A percentile compares a stretch with the other conserved stretches of the same genome.
phyloP scores from a whole-genome alignment of 2,888 invertebrate species.

The Aquatica leii region DNA sequence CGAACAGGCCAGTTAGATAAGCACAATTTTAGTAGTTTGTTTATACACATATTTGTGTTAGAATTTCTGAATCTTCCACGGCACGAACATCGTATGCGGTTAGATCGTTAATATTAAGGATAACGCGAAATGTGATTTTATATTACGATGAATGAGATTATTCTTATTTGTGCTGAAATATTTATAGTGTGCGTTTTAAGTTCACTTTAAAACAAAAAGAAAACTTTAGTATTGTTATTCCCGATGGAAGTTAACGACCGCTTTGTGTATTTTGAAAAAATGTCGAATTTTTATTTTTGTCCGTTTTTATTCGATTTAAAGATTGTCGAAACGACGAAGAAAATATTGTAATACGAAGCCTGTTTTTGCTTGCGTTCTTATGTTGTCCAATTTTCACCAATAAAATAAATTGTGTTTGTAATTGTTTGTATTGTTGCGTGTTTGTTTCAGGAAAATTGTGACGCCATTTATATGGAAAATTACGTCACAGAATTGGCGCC shows the following conservation, averaged over 20 bases:
- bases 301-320: not conserved
- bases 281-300: too few relatives aligned
- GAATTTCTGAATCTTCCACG: constrained; percentile 29
- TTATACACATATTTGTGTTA: too few relatives aligned
- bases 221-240: constrained; percentile 20
- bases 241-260: constrained; percentile 18
- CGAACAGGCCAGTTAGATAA: constrained; percentile 21
- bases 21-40: constrained; percentile 17
- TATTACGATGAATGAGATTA: constrained; percentile 34
- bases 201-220: not conserved
- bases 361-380: constrained; percentile 31
- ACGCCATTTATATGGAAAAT: too few relatives aligned
- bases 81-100: not conserved
- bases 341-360: constrained; percentile 21
- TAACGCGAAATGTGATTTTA: constrained; percentile 34
- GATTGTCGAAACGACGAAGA: not conserved
- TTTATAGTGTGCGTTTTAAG: constrained; percentile 25
- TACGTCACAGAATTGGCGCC: too few relatives aligned
- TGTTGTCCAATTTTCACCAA: constrained; percentile 32
- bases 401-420: constrained; percentile 29
- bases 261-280: constrained; percentile 29
- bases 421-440: too few relatives aligned
- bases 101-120: constrained; percentile 24
- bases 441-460: too few relatives aligned
- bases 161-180: constrained; percentile 34